Conservation (phyloP, 2,113 vertebrate genomes). For the Arothron firmamentum region DNA sequence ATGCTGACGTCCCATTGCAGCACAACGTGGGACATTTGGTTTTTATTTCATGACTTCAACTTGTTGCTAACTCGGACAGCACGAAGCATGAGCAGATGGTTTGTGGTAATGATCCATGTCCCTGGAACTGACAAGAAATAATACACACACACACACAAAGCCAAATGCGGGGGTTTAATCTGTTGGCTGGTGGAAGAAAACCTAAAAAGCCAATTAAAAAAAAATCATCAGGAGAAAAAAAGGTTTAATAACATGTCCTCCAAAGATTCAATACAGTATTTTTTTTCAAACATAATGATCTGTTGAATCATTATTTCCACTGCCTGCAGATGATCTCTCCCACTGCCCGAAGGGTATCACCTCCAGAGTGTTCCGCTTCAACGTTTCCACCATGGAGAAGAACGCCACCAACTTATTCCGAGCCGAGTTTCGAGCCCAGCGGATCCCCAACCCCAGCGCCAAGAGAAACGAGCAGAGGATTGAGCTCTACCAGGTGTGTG, state of each 20-base stretch:
- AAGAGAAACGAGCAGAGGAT: conserved; percentile 92
- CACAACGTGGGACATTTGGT: conserved; percentile 72
- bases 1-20: conserved; percentile 45
- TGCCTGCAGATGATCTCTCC: conserved; percentile 83
- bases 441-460: conserved; percentile 83
- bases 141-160: conserved; percentile 8
- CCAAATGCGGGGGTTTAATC: conserved; percentile 19
- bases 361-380: conserved; percentile 93
- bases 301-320: conserved; percentile 43
- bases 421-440: conserved; percentile 91
- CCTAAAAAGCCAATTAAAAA: conserved; percentile 27
- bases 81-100: conserved; percentile 71
- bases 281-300: background rate
- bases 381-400: conserved; percentile 93
- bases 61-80: conserved; percentile 67
- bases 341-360: conserved; percentile 90
- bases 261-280: background rate
- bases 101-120: conserved; percentile 38
- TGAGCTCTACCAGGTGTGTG: conserved; percentile 92
- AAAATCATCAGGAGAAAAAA: conserved; percentile 32
- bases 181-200: conserved; percentile 21
- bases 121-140: conserved; percentile 32
- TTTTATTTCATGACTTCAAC: conserved; percentile 76
- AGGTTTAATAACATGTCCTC: conserved; percentile 38
- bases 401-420: conserved; percentile 94